These are phyloP conservation scores for Epinotia ramella DNA, from an alignment of 2,888 invertebrate species.

Conservation along the genomic window DNA sequence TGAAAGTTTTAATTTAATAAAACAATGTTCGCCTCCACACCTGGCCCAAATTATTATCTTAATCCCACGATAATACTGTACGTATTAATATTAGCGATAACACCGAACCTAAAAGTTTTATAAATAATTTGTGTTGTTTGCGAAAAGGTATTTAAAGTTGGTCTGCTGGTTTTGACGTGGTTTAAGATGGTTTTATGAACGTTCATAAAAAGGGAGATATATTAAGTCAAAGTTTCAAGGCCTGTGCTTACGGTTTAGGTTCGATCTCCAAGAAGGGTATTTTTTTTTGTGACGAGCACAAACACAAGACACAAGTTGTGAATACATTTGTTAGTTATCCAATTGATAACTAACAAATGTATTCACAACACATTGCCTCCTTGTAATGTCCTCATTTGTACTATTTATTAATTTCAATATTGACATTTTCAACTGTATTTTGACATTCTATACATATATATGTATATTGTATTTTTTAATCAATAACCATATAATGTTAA, in stretches of 20 bases:
- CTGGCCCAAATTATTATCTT: slow-evolving; percentile 19
- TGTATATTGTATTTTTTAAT: too few species aligned
- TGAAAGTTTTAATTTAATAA: slow-evolving; percentile 39
- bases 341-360: too few species aligned
- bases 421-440: too few species aligned
- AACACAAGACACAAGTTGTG: too few species aligned
- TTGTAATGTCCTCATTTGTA: too few species aligned
- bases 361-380: too few species aligned
- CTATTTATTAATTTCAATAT: too few species aligned
- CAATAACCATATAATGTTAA: too few species aligned
- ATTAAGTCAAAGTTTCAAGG: not conserved
- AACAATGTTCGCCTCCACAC: slow-evolving; percentile 11
- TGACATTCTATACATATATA: too few species aligned
- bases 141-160: slow-evolving; percentile 8
- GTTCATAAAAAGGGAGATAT: not conserved
- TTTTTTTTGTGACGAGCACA: not conserved
- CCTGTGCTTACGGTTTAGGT: not conserved
- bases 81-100: slow-evolving; percentile 31
- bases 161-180: not conserved
- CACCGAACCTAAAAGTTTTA: slow-evolving; percentile 31
- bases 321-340: too few species aligned
- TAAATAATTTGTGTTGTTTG: slow-evolving; percentile 32
- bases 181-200: slow-evolving; percentile 5
- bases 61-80: slow-evolving; percentile 30
- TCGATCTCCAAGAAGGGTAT: not conserved